Conservation (phyloP, 2,113 vertebrate genomes). For the Puffinus mauretanicus region DNA sequence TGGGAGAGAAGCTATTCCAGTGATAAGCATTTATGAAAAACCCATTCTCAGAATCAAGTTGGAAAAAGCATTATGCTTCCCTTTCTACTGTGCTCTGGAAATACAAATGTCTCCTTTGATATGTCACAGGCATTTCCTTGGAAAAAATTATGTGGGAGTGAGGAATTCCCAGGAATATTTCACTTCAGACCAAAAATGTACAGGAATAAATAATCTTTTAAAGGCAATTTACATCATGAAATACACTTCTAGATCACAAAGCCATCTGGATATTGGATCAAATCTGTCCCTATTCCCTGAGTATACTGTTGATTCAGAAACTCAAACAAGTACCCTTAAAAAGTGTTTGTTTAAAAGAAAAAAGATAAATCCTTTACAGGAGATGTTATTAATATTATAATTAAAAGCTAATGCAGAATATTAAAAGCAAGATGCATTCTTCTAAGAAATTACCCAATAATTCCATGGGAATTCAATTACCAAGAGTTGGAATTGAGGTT, state of each 20-base stretch:
- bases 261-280: background rate
- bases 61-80: background rate
- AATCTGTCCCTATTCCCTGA: background rate
- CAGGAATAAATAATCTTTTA: background rate
- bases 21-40: slow-evolving; percentile 3
- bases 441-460: background rate
- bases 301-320: background rate
- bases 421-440: background rate
- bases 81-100: background rate
- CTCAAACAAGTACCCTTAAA: background rate
- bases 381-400: background rate
- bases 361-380: background rate
- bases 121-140: background rate
- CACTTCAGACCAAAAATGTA: background rate
- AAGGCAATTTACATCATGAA: background rate
- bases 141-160: background rate
- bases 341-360: background rate
- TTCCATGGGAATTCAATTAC: background rate
- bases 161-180: slow-evolving; percentile 21
- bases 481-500: background rate
- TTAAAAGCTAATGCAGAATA: background rate
- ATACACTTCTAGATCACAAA: background rate
- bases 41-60: background rate
- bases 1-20: background rate
- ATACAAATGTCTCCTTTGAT: background rate